These are phyloP conservation scores for Stichopus chloronotus DNA, from an alignment of 35 echinoderm and acorn worm genomes.

Conservation along the genomic window DNA sequence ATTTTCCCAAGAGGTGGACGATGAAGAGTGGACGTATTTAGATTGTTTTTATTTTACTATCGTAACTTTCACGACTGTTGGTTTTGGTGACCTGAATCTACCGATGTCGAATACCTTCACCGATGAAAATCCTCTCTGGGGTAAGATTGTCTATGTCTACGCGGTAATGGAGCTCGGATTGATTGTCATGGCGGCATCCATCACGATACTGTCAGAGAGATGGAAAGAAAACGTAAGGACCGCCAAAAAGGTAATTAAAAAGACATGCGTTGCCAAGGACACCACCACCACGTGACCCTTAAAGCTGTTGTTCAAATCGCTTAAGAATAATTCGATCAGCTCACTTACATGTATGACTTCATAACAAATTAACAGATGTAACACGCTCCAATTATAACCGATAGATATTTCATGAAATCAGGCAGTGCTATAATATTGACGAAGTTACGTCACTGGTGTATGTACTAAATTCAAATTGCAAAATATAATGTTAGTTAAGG, in stretches of 20 bases:
- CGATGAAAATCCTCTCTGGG: background rate
- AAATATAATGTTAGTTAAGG: no score
- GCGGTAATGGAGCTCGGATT: slow-evolving; percentile 25
- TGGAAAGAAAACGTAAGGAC: background rate
- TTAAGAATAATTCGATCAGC: no score
- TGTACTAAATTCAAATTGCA: no score
- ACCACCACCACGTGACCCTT: background rate
- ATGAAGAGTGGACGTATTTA: slow-evolving; percentile 12
- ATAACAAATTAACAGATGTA: no score
- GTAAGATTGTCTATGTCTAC: background rate
- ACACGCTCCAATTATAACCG: no score
- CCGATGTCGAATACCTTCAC: background rate
- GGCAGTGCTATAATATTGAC: no score
- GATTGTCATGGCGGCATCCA: slow-evolving; percentile 37
- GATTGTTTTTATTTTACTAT: slow-evolving; percentile 33
- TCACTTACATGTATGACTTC: no score
- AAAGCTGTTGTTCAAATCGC: no score
- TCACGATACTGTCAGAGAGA: slow-evolving; percentile 14
- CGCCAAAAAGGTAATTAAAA: slow-evolving; percentile 1
- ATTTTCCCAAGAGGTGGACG: background rate
- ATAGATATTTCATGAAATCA: no score
- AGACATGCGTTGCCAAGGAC: background rate
- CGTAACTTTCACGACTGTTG: slow-evolving; percentile 47
- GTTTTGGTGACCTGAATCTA: slow-evolving; percentile 38
- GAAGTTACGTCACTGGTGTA: no score